Evolutionary conservation across 2,797 vertebrate genomes (phyloP), one percentile per base, ranked within the genome.

Genomic region (Sphenopsis melanotis): DNA sequence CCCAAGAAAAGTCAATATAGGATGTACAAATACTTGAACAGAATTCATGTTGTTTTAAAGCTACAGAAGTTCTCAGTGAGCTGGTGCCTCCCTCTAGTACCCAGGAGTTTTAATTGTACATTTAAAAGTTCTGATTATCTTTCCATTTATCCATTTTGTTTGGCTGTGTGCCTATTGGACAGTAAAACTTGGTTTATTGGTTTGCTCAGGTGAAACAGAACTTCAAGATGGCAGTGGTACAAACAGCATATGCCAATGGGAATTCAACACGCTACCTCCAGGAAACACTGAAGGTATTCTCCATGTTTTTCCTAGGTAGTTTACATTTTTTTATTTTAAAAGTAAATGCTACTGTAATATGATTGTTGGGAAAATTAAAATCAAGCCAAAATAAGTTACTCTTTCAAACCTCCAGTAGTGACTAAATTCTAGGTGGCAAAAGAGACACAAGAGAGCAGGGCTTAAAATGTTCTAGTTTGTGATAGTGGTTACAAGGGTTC

Each of bases 231-330:
- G 99, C 98, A 19, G 99, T 99, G 92, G 98, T 99, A 59, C 99
- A 99, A 97, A 99, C 99, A 4, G 99, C 99, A 0, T 99, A 99
- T 47, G 99, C 99, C 87, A 99, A 99, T 21, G 99, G 99, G 4
- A 99, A 98, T 92, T 99, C 99, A 2, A 99, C 99, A 12, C 95
- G 75, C 37, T 99, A 99, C 94, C 97, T 99, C 53, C 98, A 99
- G 96, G 97, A 99, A 66, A 98, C 97, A 17, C 98, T 99, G 98
- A 99, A 99, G 98, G 99, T 99, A 97, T 88, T 70, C 18, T 63
- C 5, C 16, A 2, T 60, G 32, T 27, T 55, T 81, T 65, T 29
- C 10, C 16, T 66, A 46, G 63, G 32, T 72, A 37, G 21, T 41
- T 50, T 37, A 41, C 46, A 22, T n/a, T 15, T 71, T 13, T 17